Evolutionary conservation across 2,797 vertebrate species (phyloP).

Genomic region (Lepidocolaptes lacrymiger): DNA sequence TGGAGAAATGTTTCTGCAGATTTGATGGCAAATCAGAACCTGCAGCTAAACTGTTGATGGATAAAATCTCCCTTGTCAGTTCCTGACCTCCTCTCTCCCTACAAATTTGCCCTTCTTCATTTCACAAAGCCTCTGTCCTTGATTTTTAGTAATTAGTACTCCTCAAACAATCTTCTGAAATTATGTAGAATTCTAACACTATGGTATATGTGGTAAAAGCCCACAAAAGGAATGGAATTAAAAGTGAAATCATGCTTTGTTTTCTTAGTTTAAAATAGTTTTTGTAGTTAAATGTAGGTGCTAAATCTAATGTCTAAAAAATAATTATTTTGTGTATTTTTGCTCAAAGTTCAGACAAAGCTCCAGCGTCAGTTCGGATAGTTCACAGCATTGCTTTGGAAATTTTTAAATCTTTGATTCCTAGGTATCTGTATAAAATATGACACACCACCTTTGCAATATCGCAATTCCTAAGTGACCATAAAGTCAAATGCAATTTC

Average conservation of each 20-base stretch:
- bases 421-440: not conserved
- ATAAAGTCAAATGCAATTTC: not conserved
- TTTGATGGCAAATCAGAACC: not conserved
- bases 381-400: not conserved
- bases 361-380: not conserved
- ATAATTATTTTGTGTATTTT: not conserved
- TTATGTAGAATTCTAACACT: not conserved
- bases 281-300: not conserved
- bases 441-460: not conserved
- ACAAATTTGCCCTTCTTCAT: not conserved
- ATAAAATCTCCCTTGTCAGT: slow-evolving; percentile 7
- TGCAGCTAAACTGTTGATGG: not conserved
- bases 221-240: not conserved
- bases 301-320: not conserved
- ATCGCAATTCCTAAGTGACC: not conserved
- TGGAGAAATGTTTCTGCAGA: not conserved
- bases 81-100: not conserved
- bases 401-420: not conserved
- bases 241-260: not conserved
- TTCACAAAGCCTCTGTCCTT: not conserved
- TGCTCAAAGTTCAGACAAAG: not conserved
- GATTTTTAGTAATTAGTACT: not conserved
- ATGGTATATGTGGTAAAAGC: not conserved
- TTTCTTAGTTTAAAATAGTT: not conserved
- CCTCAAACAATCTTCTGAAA: not conserved